A percentile compares a stretch with the other conserved stretches of the same genome.
These are phyloP conservation scores for Lacerta bilineata DNA, from an alignment of 2,797 vertebrate genomes.

Conservation along the genomic window DNA sequence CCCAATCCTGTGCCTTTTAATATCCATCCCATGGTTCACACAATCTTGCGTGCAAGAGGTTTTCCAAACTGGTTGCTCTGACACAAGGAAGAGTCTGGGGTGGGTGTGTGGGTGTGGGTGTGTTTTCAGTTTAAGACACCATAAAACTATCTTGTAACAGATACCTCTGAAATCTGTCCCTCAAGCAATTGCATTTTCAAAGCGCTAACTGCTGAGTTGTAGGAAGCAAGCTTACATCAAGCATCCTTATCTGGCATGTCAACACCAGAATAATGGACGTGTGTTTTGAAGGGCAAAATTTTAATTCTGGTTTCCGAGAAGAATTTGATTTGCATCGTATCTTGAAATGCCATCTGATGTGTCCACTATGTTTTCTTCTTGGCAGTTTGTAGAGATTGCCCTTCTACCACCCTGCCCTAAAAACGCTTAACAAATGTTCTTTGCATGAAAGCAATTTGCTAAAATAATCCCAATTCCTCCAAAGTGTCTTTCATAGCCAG, in stretches of 20 bases:
- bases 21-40: not conserved
- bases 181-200: constrained; percentile 5
- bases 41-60: not conserved
- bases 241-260: not conserved
- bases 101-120: too few relatives aligned
- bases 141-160: not conserved
- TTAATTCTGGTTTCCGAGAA: constrained; percentile 38
- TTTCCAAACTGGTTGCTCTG: not conserved
- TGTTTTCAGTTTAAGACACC: not conserved
- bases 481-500: not conserved
- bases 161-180: not conserved
- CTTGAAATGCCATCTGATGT: constrained; percentile 11
- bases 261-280: not conserved
- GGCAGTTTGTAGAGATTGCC: not conserved
- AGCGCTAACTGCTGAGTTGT: not conserved
- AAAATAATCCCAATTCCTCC: not conserved
- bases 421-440: rapidly evolving
- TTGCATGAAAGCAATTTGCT: constrained; percentile 1
- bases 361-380: constrained; percentile 1
- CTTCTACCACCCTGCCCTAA: not conserved
- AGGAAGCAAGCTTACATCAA: not conserved
- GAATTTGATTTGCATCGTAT: constrained; percentile 9
- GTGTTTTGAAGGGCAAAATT: not conserved
- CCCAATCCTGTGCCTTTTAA: not conserved
- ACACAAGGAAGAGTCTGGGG: too few relatives aligned